phyloP scores from a whole-genome alignment of 2,888 invertebrate species.

The Habrosyne pyritoides region DNA sequence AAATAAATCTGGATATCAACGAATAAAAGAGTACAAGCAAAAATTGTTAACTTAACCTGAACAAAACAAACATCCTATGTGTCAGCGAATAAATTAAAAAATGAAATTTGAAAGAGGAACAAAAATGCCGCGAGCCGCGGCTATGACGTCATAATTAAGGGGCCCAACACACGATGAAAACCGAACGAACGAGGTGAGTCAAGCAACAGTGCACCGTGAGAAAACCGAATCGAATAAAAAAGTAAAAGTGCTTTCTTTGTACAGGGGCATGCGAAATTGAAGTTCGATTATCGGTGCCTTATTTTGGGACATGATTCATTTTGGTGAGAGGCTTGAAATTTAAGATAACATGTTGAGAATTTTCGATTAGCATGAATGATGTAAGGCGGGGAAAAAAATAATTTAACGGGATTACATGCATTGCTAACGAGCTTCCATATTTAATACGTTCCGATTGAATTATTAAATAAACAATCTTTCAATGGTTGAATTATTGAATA shows the following conservation, averaged over 20 bases:
- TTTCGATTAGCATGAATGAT: constrained; percentile 74
- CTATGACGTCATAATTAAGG: constrained; percentile 79
- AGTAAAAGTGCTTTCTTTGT: constrained; percentile 81
- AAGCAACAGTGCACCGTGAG: constrained; percentile 58
- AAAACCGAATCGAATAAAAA: constrained; percentile 69
- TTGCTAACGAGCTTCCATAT: constrained; percentile 45
- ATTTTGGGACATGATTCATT: constrained; percentile 75
- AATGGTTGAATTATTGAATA: not conserved
- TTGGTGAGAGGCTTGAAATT: constrained; percentile 68
- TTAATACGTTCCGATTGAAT: not conserved
- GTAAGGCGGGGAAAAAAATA: constrained; percentile 23
- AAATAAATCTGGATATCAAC: not conserved
- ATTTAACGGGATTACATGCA: constrained; percentile 58
- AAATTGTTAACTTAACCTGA: constrained; percentile 16
- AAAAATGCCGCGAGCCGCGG: constrained; percentile 44
- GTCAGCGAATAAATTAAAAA: constrained; percentile 65
- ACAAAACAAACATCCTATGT: constrained; percentile 56
- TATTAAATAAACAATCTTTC: not conserved
- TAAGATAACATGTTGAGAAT: constrained; percentile 67
- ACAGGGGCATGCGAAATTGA: constrained; percentile 67
- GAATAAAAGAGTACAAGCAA: constrained; percentile 25
- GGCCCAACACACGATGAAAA: constrained; percentile 55
- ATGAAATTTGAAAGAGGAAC: constrained; percentile 58
- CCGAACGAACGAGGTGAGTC: constrained; percentile 61
- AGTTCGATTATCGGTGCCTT: constrained; percentile 67